phyloP scores from a whole-genome alignment of 2,113 vertebrate species.

The Dolichallabes microphthalmus region DNA sequence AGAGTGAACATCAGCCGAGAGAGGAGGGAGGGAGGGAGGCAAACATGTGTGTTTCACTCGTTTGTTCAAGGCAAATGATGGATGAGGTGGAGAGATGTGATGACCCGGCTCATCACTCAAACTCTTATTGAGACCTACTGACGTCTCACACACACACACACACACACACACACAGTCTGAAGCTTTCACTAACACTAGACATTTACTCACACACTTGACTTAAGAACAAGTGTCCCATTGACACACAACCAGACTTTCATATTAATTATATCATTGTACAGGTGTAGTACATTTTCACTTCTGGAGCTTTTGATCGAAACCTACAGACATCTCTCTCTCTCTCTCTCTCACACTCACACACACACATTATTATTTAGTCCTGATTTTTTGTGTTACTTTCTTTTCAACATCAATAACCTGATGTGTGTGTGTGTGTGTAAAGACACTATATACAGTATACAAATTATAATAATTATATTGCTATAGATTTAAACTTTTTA shows the following conservation, averaged over 20 bases:
- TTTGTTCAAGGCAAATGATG: conserved; percentile 77
- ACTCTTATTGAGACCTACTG: conserved; percentile 71
- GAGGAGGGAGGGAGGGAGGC: conserved; percentile 64
- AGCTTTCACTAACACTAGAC: conserved; percentile 4
- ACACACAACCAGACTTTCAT: neutral
- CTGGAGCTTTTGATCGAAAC: no score
- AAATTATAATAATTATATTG: neutral
- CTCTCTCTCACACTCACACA: neutral
- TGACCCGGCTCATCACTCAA: conserved; percentile 82
- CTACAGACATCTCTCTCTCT: no score
- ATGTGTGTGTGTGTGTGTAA: neutral
- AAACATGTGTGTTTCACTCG: conserved; percentile 56
- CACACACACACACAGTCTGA: neutral
- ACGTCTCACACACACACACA: conserved; percentile 31
- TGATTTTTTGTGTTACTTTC: no score
- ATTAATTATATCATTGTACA: neutral
- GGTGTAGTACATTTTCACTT: neutral
- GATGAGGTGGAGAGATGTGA: conserved; percentile 79
- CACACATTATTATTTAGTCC: neutral
- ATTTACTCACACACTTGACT: conserved; percentile 4
- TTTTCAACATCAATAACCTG: no score
- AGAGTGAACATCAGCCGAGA: conserved; percentile 62
- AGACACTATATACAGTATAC: neutral
- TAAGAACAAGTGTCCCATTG: neutral
- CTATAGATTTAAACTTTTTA: neutral